These are phyloP conservation scores for Thunnus maccoyii DNA, from an alignment of 2,113 vertebrate species.

Conservation along the genomic window DNA sequence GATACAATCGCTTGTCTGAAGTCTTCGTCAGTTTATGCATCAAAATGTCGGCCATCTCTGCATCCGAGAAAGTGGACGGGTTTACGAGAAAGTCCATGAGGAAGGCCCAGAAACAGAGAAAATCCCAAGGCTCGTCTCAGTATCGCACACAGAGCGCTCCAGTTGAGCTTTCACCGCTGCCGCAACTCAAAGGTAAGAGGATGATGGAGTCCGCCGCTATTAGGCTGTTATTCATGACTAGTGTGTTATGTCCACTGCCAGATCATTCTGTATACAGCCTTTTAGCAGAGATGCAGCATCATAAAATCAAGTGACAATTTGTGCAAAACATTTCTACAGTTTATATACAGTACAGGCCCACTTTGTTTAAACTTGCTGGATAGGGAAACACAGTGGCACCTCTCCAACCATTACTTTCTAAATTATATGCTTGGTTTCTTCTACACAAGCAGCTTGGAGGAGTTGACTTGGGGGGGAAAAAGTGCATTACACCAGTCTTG, in stretches of 20 bases:
- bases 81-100: constrained; percentile 98
- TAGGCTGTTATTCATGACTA: constrained; percentile 28
- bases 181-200: constrained; percentile 93
- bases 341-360: neutral
- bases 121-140: constrained; percentile 96
- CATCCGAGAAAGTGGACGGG: constrained; percentile 98
- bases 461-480: neutral
- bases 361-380: neutral
- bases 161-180: constrained; percentile 93
- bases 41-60: constrained; percentile 94
- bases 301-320: neutral
- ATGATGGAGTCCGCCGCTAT: constrained; percentile 56
- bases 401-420: neutral
- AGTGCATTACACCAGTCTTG: neutral
- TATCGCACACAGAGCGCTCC: constrained; percentile 90
- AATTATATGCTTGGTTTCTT: neutral
- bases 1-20: constrained; percentile 46
- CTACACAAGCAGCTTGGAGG: neutral
- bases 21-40: constrained; percentile 58
- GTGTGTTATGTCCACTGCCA: constrained; percentile 11
- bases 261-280: neutral
- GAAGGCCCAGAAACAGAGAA: constrained; percentile 95
- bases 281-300: neutral
- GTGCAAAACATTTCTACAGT: neutral
- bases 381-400: neutral